Evolutionary conservation across 2,797 vertebrate genomes (phyloP), one percentile per base, ranked within the genome.

Genomic region (Nasua narica): DNA sequence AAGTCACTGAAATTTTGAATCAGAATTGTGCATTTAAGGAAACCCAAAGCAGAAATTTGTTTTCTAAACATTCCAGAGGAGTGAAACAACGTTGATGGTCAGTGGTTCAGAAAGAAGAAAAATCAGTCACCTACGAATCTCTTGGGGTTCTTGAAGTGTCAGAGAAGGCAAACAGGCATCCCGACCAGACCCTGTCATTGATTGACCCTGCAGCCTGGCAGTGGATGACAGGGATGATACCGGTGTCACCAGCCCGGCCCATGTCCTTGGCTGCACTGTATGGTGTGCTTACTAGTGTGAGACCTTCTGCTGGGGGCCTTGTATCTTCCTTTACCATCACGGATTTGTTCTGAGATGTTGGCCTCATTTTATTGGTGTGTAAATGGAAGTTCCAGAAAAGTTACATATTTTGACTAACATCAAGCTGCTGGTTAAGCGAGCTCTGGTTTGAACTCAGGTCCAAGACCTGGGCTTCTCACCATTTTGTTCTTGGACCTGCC

Each of bases 221-320:
- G 40, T 5, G n/a, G 25, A 5, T 10, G 67, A n/a, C 50, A 43
- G 23, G 2, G 27, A 4, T 11, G 12, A 1, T 6, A 21, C 5
- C 6, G 0, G 32, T 10, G 0, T 9, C 56, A 11, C 1, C 0
- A 4, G 2, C 11, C 37, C 10, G 40, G 43, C 69, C 43, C 1
- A 32, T 0, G 1, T 56, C 50, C 5, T 14, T 18, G 58, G 60
- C 35, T 32, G 0, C 40, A 14, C 0, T 37, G 3, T 40, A 7
- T 29, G 37, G 29, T 40, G 62, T 40, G 19, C 52, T 43, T 58
- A 2, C 32, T 18, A 2, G 11, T 12, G 7, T 23, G 37, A 1
- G 74, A 11, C 6, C 3, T 19, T 54, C 86, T 15, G 5, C 54
- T 16, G 1, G 67, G 37, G 40, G 6, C 52, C 27, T 29, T n/a